phyloP scores from a whole-genome alignment of 2,888 invertebrate species.

The Ormia ochracea region DNA sequence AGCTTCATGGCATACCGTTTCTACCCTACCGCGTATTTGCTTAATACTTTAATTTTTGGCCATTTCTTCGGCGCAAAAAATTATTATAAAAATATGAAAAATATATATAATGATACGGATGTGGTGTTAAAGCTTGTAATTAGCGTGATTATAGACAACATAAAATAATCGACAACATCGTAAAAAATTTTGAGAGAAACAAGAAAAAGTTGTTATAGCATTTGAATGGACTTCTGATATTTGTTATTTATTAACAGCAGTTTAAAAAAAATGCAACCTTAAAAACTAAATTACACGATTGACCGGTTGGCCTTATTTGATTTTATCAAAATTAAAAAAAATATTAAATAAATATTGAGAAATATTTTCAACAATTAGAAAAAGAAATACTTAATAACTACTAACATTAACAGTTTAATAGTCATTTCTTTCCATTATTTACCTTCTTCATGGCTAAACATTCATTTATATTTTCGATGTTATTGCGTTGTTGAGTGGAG shows the following conservation, averaged over 20 bases:
- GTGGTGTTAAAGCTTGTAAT: slow-evolving; percentile 56
- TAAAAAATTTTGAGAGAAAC: not conserved
- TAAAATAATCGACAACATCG: slow-evolving; percentile 9
- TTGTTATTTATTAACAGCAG: not conserved
- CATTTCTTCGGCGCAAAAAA: not conserved
- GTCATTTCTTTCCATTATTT: no score
- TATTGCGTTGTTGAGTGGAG: no score
- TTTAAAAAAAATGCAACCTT: not conserved
- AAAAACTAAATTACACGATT: slow-evolving; percentile 1
- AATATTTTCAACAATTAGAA: not conserved
- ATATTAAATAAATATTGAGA: slow-evolving; percentile 38
- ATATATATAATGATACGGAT: slow-evolving; percentile 38
- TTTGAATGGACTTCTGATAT: slow-evolving; percentile 18
- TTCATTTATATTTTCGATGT: no score
- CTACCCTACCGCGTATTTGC: no score
- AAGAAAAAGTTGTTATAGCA: slow-evolving; percentile 19
- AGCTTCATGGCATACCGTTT: no score
- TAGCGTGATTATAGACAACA: slow-evolving; percentile 49
- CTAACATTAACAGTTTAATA: not conserved
- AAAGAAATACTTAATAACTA: not conserved
- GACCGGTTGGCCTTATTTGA: slow-evolving; percentile 13
- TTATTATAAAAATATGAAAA: not conserved
- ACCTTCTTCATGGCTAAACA: no score
- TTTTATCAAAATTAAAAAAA: slow-evolving; percentile 2
- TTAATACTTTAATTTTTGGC: no score